Base-by-base conservation (phyloP, 2,888 invertebrate genomes). In the Pristionchus fissidentatus region DNA sequence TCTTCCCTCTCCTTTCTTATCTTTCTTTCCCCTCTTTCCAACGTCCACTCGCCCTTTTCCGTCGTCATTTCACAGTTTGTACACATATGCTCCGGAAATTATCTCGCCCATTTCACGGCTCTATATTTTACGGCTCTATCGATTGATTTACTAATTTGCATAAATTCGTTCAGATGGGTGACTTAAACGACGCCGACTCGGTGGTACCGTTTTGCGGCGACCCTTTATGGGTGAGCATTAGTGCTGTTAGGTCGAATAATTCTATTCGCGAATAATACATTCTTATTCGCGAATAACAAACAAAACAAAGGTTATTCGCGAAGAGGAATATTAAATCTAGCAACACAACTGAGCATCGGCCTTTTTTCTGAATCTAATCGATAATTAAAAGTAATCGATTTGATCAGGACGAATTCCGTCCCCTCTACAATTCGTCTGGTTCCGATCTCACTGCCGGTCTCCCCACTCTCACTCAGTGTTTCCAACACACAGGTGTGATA, bases 401-500 rank as follows among this genome's bases (percentile, higher is more conserved):
- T n/a, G n/a, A 35, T 0, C n/a, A 79, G 79, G 80, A 80, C 29
- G 80, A 80, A 3, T 80, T 80, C 26, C 80, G 57, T 7, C 80
- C 80, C 22, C 46, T 80, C 22, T 80, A 80, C 62, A 80, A 80
- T 32, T 41, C 57, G 15, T 60, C 80, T 1, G 80, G 80, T 60
- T 80, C 80, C 2, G 32, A 57, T 41, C 43, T 80, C 41, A 84
- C 85, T 13, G 66, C 83, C 1, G 83, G 75, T 19, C 60, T 86
- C 15, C 86, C 86, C 0, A 80, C 84, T 38, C 78, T 85, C n/a
- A 86, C 86, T 1, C 84, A 86, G 52, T 86, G 86, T 46, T 86
- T 86, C 55, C 60, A 84, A 15, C 86, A 86, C 29, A 86, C 86
- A 22, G 85, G 78, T 75, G 1, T 5, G 7, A 4, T 46, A 46